Evolutionary conservation across 2,888 invertebrate genomes (phyloP).

Genomic region (Slavum lentiscoides): DNA sequence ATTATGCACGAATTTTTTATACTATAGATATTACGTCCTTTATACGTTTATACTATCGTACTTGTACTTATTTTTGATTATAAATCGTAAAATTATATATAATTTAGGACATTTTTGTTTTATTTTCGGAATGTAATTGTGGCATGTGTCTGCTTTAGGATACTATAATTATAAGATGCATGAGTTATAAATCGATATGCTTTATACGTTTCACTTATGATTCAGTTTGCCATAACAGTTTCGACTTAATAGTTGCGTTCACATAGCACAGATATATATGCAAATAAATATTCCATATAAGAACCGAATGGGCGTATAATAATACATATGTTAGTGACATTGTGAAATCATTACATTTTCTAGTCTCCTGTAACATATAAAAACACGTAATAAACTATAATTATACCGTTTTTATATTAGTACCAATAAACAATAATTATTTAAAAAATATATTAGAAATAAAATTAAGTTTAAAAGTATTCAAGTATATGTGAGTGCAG

Average conservation of each 20-base stretch:
- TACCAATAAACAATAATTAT: not conserved
- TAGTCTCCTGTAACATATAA: not conserved
- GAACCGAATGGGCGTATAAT: not conserved
- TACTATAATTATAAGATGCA: not conserved
- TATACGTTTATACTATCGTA: not conserved
- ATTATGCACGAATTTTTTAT: no score
- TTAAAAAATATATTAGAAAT: not conserved
- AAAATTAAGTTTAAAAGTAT: not conserved
- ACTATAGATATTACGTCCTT: not conserved
- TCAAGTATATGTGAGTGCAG: not conserved
- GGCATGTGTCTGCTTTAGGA: not conserved
- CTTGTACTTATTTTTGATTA: not conserved
- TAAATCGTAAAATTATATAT: not conserved
- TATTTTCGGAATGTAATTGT: not conserved
- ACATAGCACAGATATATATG: not conserved
- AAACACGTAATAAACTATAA: not conserved
- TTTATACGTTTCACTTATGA: not conserved
- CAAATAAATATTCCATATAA: slow-evolving; percentile 9
- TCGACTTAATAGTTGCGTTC: not conserved
- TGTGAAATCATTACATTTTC: slow-evolving; percentile 14
- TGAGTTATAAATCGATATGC: not conserved
- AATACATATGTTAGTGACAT: slow-evolving; percentile 10
- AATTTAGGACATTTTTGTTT: not conserved
- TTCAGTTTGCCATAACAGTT: not conserved
- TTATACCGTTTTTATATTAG: not conserved